Base-by-base conservation (phyloP, 2,888 invertebrate species). In the Bruchidius siliquastri region DNA sequence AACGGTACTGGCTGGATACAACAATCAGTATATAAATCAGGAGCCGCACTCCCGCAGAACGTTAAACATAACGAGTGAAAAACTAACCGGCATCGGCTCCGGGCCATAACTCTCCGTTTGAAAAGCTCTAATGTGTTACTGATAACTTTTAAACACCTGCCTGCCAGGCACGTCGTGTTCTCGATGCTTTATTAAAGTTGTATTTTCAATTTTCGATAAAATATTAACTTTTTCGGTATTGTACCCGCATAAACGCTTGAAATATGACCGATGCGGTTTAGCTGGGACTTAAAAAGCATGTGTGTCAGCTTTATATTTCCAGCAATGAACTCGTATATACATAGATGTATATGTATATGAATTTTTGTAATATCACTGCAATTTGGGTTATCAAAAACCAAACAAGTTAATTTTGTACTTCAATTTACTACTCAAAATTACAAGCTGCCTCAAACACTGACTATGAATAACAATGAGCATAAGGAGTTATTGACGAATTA, bases 31-130 rank as follows among this genome's bases (percentile, higher is more conserved):
- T 78, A 80, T 84, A 84, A 84, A 84, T 84, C 84, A 84, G 18
- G 18, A 4, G 49, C 49, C 18, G 49, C 49, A 49, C 49, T 26
- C 18, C 49, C 8, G 49, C 18, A 49, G 81, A 80, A 83, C 80
- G 82, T 83, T 83, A 82, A 84, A 82, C 80, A 81, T 81, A 81
- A 77, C 80, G 78, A 82, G 82, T 82, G 82, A 83, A 83, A 83
- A 83, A 84, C 82, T 82, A 73, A 75, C 75, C 75, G 75, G 77
- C 76, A 74, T 74, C n/a, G 73, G 26, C 8, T 26, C 18, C 1
- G 49, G 70, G 73, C 73, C 76, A 78, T 78, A 78, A 78, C 72
- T 77, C 75, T 73, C 6, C 21, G 21, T 73, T 68, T 74, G 76
- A 74, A 74, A 77, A 71, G 78, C 73, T 74, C 76, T 77, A 77